Evolutionary conservation across 1,140 invertebrate species (phyloP).

Genomic region (Antheraea mylitta): DNA sequence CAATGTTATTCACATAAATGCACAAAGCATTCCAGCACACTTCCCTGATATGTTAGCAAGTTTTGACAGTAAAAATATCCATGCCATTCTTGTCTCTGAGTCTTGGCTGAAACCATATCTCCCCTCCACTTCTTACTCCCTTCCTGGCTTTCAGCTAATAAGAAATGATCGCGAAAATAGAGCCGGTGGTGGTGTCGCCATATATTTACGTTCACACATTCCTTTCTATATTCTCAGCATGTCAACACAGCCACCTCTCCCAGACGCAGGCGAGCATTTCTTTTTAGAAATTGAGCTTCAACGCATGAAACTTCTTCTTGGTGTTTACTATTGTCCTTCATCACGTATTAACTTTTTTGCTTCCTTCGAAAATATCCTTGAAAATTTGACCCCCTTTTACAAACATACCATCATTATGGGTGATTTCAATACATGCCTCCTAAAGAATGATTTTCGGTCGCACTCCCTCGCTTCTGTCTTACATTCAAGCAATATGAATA

Average conservation of each 20-base stretch:
- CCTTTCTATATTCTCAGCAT: conserved; percentile 13
- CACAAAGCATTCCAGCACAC: conserved; percentile 3
- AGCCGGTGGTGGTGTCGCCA: conserved; percentile 21
- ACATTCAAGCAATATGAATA: conserved; percentile 6
- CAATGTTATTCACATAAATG: conserved; percentile 5
- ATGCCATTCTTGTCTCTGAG: conserved; percentile 23
- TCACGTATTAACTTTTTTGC: conserved; percentile 3
- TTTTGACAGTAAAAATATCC: conserved; percentile 13
- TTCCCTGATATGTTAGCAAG: conserved; percentile 14
- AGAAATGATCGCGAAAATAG: conserved; percentile 16
- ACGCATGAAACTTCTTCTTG: conserved; percentile 1
- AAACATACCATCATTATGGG: conserved; percentile 13
- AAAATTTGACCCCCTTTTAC: conserved; percentile 6
- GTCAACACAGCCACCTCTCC: conserved; percentile 8
- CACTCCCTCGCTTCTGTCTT: background rate
- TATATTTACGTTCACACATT: conserved; percentile 18
- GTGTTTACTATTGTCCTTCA: conserved; percentile 17
- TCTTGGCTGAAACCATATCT: conserved; percentile 24
- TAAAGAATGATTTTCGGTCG: conserved; percentile 17
- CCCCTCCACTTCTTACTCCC: conserved; percentile 15
- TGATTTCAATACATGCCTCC: conserved; percentile 13
- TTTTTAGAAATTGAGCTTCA: conserved; percentile 7
- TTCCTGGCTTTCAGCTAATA: conserved; percentile 19
- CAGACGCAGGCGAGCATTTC: conserved; percentile 1
- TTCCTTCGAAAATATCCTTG: conserved; percentile 7